phyloP scores from a whole-genome alignment of 2,797 vertebrate species.

The Lepilemur ruficaudatus region DNA sequence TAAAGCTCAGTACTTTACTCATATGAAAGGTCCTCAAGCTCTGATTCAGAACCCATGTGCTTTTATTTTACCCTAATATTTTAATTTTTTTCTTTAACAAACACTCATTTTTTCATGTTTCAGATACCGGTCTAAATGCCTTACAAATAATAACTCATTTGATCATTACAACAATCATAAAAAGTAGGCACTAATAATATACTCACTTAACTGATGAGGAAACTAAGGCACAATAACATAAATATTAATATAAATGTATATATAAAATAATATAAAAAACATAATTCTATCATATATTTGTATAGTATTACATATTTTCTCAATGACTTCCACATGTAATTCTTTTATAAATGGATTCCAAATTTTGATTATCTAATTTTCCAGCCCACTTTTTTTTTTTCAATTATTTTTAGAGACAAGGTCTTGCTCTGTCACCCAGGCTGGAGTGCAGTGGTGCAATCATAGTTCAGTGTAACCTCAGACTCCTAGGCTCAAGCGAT shows the following conservation, averaged over 20 bases:
- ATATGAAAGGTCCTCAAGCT: not conserved
- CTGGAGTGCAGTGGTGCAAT: not conserved
- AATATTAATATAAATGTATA: not conserved
- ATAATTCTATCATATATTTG: not conserved
- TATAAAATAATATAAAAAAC: not conserved
- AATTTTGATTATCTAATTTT: not conserved
- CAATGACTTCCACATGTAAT: not conserved
- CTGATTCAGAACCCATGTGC: not conserved
- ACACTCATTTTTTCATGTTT: not conserved
- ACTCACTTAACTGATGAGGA: not conserved
- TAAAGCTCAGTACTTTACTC: not conserved
- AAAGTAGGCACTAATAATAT: not conserved
- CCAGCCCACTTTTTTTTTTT: not conserved
- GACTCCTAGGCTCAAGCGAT: not conserved
- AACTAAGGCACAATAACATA: not conserved
- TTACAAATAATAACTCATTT: not conserved
- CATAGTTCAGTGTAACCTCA: not conserved
- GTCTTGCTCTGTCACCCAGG: not conserved
- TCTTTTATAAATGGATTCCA: not conserved
- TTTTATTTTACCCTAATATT: not conserved
- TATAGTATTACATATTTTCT: not conserved
- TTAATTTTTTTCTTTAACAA: not conserved
- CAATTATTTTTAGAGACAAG: not conserved
- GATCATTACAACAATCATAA: not conserved
- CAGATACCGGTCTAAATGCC: not conserved